Evolutionary conservation across 2,113 vertebrate genomes (phyloP).

Genomic region (Alosa alosa): DNA sequence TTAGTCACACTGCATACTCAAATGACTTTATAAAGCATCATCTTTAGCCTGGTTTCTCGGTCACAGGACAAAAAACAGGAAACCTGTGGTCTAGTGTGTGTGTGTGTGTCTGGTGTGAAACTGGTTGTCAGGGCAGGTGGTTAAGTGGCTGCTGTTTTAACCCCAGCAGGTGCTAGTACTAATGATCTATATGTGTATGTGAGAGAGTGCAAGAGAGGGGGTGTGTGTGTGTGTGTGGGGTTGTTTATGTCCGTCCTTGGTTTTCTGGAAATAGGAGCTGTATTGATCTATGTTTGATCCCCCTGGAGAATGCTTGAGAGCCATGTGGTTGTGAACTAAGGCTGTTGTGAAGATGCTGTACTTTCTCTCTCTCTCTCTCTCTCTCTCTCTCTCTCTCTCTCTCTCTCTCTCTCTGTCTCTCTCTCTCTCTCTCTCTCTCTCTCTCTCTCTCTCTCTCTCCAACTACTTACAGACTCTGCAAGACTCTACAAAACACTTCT

Average conservation of each 20-base stretch:
- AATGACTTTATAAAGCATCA: background rate
- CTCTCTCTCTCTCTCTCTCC: background rate
- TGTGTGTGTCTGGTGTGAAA: no score
- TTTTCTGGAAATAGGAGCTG: conserved; percentile 35
- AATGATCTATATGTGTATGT: background rate
- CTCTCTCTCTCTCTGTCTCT: conserved; percentile 16
- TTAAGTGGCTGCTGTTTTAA: conserved; percentile 21
- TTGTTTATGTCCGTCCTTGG: background rate
- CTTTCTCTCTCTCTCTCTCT: conserved; percentile 20
- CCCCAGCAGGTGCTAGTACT: conserved; percentile 2
- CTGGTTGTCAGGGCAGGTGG: background rate
- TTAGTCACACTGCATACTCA: background rate
- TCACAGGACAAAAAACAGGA: background rate
- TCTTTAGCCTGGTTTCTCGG: background rate
- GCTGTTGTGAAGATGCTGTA: background rate
- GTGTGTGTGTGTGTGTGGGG: conserved; percentile 20
- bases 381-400: conserved; percentile 17
- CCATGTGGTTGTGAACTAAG: conserved; percentile 21
- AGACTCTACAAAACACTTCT: background rate
- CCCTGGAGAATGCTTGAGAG: conserved; percentile 34
- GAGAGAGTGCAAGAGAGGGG: background rate
- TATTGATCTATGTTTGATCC: conserved; percentile 39
- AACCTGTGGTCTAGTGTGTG: background rate
- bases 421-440: conserved; percentile 18
- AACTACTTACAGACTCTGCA: background rate